Evolutionary conservation across 1,140 invertebrate species (phyloP).

Genomic region (Dinothrombium tinctorium): DNA sequence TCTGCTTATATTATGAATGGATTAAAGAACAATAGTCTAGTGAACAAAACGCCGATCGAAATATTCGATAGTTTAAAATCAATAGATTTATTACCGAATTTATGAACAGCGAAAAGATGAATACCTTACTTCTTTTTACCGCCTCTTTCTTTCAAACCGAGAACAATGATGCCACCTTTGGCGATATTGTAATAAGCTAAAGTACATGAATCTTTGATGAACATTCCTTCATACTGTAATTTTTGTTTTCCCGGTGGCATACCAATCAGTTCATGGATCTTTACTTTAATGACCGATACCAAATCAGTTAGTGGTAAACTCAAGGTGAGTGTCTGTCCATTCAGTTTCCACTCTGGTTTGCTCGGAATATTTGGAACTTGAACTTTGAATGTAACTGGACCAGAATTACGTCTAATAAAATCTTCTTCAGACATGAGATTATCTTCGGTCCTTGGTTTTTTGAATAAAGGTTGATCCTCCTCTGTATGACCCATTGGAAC

Average conservation of each 20-base stretch:
- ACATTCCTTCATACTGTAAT: constrained; percentile 76
- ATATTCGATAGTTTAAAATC: no score
- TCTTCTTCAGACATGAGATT: constrained; percentile 62
- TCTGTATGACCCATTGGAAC: background rate
- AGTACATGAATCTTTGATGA: constrained; percentile 88
- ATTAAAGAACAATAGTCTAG: no score
- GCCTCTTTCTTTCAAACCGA: constrained; percentile 89
- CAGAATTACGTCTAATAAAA: constrained; percentile 45
- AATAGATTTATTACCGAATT: background rate
- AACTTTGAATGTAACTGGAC: constrained; percentile 49
- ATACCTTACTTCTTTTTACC: constrained; percentile 76
- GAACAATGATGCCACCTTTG: constrained; percentile 51
- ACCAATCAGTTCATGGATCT: constrained; percentile 62
- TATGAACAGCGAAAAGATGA: constrained; percentile 2
- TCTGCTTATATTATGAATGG: no score
- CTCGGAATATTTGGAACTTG: constrained; percentile 51
- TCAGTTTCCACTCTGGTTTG: constrained; percentile 87
- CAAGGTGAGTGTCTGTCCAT: constrained; percentile 61
- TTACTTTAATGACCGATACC: constrained; percentile 55
- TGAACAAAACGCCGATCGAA: no score
- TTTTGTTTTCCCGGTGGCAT: constrained; percentile 97
- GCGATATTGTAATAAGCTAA: constrained; percentile 87
- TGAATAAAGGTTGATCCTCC: constrained; percentile 43
- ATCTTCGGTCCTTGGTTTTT: constrained; percentile 76
- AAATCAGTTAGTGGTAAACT: constrained; percentile 52